Percentiles rank a stretch among this genome's conserved stretches.
Conservation (phyloP, 2,113 vertebrate genomes). For the Cinclus mexicanus region DNA sequence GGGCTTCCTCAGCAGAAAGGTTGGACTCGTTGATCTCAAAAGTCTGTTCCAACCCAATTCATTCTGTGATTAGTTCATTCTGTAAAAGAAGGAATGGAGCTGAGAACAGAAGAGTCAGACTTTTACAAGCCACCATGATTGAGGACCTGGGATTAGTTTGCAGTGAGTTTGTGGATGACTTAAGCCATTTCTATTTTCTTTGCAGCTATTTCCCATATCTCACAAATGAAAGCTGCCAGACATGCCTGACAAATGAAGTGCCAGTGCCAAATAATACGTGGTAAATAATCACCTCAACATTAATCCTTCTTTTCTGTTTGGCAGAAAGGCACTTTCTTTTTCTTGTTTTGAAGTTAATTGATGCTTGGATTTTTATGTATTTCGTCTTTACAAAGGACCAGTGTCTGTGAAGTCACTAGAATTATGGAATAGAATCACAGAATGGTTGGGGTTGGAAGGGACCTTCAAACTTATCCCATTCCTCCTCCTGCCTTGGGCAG, state of each 20-base stretch:
- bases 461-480: rapidly evolving
- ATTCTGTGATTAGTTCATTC: not conserved
- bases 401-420: not conserved
- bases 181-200: not conserved
- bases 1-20: not conserved
- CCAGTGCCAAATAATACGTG: not conserved
- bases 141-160: not conserved
- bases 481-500: not conserved
- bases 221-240: not conserved
- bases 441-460: not conserved
- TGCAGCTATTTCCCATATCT: not conserved
- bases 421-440: not conserved
- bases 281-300: not conserved
- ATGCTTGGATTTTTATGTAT: not conserved
- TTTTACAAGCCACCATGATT: not conserved
- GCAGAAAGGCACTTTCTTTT: not conserved
- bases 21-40: not conserved
- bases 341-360: not conserved
- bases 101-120: not conserved
- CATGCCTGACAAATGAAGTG: not conserved
- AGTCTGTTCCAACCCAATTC: not conserved
- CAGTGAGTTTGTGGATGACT: not conserved
- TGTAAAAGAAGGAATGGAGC: not conserved
- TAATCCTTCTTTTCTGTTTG: not conserved
- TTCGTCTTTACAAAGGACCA: not conserved